Evolutionary conservation across 2,797 vertebrate species (phyloP).

Genomic region (Acridotheres tristis): DNA sequence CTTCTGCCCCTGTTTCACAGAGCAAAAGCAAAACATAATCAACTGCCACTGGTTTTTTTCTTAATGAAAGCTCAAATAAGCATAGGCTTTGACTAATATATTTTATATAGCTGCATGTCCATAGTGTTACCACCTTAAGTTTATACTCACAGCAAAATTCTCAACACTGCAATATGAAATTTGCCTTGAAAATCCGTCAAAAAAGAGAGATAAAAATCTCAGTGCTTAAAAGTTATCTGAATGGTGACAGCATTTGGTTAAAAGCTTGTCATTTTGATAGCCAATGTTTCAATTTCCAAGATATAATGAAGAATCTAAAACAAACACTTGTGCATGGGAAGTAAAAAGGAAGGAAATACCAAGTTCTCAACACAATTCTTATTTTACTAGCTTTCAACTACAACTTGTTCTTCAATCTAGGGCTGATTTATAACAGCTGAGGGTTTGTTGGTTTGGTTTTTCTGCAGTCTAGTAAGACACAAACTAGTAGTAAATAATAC

Average conservation of each 20-base stretch:
- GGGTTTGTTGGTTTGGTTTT: background rate
- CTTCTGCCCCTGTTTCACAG: background rate
- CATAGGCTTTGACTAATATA: background rate
- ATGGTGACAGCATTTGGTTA: background rate
- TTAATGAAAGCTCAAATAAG: background rate
- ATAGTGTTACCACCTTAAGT: fast-evolving
- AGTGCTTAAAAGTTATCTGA: background rate
- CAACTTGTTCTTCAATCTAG: background rate
- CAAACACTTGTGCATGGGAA: background rate
- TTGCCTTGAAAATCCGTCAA: background rate
- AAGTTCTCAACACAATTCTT: background rate
- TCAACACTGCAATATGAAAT: background rate
- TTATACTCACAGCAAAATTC: background rate
- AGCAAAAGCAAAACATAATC: background rate
- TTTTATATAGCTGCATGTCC: background rate
- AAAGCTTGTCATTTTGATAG: background rate
- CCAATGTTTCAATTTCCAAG: background rate
- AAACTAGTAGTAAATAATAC: background rate
- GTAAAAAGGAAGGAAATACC: background rate
- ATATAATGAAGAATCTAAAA: background rate
- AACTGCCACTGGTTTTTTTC: background rate
- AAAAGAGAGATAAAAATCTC: background rate
- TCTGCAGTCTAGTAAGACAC: slow-evolving; percentile 3
- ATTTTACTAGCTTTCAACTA: background rate
- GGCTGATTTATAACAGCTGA: background rate